Base-by-base conservation (phyloP, 2,113 vertebrate species). In the Poecilia latipinna region DNA sequence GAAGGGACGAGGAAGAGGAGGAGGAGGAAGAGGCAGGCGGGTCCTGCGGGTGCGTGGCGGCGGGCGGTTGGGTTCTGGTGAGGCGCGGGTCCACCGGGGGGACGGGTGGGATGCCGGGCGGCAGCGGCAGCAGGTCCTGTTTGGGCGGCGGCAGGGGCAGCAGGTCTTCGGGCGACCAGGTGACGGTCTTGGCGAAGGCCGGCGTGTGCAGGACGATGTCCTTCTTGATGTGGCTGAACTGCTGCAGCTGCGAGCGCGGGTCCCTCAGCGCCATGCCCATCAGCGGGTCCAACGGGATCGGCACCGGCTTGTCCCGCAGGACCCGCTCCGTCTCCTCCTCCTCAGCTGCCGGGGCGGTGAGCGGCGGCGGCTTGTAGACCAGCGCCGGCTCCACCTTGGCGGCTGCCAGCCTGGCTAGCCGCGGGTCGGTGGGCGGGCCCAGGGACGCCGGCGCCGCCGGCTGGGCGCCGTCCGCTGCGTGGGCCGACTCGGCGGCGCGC, bases 161-260 rank as follows among this genome's bases (percentile, higher is more conserved):
- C 1, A 98, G 93, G 70, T 99, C 97, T 84, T 98, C 97, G 0
- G 97, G 96, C 13, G 94, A 97, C 97, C 97, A 99, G 0, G 98
- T 92, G 74, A 99, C 92, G 1, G 93, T 83, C 69, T 96, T 96
- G 62, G 95, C 79, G 0, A 97, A 99, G 51, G 85, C 90, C 0
- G 97, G 97, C 80, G 94, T 94, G 82, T 89, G 90, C 12, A 98
- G 94, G 12, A 95, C 32, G 0, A 97, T 84, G 1, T 97, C 97
- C 78, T 97, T 98, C 88, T 97, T 97, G 78, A 99, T 98, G 92
- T 98, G 97, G 85, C 97, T 97, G 87, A 98, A 98, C 84, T 98
- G 96, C 82, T 97, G 96, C 39, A 99, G 94, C 84, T 97, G 97
- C 0, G 92, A 93, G 0, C 97, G 93, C 0, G 97, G 97, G 74